These are phyloP conservation scores for Nestor notabilis DNA, from an alignment of 2,113 vertebrate species.

Conservation along the genomic window DNA sequence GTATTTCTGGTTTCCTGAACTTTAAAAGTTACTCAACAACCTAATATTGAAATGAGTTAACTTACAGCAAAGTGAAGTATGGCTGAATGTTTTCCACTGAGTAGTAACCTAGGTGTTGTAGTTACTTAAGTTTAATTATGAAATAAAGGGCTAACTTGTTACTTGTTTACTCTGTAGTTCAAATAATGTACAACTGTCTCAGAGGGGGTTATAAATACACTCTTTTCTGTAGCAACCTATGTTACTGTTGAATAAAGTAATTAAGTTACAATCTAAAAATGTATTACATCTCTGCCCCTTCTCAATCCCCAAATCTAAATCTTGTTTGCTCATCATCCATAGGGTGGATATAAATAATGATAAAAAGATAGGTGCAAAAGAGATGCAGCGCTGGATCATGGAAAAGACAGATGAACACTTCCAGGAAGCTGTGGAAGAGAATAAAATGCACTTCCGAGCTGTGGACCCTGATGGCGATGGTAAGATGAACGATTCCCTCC, in stretches of 20 bases:
- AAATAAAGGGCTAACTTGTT: not conserved
- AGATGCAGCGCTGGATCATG: not conserved
- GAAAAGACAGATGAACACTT: not conserved
- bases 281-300: accelerated
- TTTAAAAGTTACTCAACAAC: not conserved
- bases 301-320: accelerated
- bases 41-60: not conserved
- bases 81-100: not conserved
- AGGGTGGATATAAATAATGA: not conserved
- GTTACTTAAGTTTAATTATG: not conserved
- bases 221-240: not conserved
- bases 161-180: not conserved
- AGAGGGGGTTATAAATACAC: accelerated
- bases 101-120: not conserved
- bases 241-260: not conserved
- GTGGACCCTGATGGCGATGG: slow-evolving; percentile 94
- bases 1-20: not conserved
- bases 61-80: not conserved
- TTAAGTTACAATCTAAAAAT: accelerated
- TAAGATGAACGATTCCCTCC: slow-evolving; percentile 20
- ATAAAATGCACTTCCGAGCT: slow-evolving; percentile 88
- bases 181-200: not conserved
- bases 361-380: not conserved
- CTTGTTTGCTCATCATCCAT: accelerated
- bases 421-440: slow-evolving; percentile 85